Percentiles rank a stretch among this genome's conserved stretches.
phyloP scores from a whole-genome alignment of 2,113 vertebrate species.

The Clarias macrocephalus region DNA sequence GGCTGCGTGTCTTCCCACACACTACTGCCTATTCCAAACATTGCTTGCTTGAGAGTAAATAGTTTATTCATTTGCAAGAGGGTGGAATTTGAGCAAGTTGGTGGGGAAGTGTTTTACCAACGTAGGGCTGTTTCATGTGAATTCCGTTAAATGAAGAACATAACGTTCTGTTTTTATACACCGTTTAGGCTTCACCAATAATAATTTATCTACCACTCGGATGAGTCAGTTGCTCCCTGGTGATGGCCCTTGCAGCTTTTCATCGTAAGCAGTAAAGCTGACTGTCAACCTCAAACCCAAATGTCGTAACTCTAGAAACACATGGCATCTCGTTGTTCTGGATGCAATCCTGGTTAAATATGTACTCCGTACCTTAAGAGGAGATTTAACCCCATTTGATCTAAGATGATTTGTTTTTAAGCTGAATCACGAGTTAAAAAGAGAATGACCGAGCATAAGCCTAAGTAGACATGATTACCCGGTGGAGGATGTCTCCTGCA shows the following conservation, averaged over 20 bases:
- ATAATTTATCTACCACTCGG: neutral
- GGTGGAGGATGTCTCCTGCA: conserved; percentile 16
- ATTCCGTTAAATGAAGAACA: neutral
- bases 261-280: neutral
- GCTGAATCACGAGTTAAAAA: neutral
- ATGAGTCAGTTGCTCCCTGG: neutral
- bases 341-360: neutral
- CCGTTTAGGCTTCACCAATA: neutral
- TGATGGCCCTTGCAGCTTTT: neutral
- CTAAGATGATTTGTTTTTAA: neutral
- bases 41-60: neutral
- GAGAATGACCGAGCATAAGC: neutral
- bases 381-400: neutral
- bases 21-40: neutral
- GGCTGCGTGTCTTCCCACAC: neutral
- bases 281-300: neutral
- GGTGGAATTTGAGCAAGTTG: neutral
- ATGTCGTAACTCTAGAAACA: neutral
- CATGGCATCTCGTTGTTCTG: neutral
- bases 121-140: neutral
- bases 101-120: neutral
- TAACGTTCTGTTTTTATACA: neutral
- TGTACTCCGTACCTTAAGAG: neutral
- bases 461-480: neutral
- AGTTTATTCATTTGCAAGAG: neutral